A percentile compares a stretch with the other conserved stretches of the same genome.
Conservation (phyloP, 2,888 invertebrate genomes). For the Mactromeris polynyma region DNA sequence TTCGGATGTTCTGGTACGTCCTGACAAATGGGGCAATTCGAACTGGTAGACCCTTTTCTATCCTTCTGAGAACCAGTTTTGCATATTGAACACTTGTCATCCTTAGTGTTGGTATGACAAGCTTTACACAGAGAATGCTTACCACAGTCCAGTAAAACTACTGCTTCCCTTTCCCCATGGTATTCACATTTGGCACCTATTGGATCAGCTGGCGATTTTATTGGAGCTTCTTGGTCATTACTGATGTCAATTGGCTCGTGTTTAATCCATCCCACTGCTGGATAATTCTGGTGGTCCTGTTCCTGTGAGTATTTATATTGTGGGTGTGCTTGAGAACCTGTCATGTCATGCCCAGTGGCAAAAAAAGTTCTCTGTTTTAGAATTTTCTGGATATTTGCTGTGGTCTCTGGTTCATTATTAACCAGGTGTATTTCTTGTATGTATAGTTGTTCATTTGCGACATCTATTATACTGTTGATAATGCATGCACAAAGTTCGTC, state of each 20-base stretch:
- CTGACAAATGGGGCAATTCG: constrained; percentile 78
- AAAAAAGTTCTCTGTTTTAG: neutral
- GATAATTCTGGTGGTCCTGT: neutral
- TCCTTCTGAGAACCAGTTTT: neutral
- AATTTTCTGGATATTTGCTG: constrained; percentile 12
- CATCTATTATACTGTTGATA: neutral
- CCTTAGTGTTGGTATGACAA: neutral
- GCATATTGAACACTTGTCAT: neutral
- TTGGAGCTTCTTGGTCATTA: neutral
- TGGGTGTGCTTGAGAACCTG: neutral
- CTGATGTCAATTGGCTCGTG: constrained; percentile 24
- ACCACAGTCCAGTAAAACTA: constrained; percentile 28
- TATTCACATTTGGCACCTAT: neutral
- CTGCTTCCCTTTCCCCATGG: neutral
- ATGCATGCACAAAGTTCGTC: neutral
- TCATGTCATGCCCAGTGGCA: neutral
- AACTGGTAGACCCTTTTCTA: neutral
- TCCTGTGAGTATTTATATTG: neutral
- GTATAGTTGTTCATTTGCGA: neutral
- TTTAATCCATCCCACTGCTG: constrained; percentile 22
- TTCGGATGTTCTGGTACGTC: constrained; percentile 60
- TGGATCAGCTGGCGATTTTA: neutral
- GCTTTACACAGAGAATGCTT: constrained; percentile 39
- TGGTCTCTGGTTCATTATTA: constrained; percentile 38
- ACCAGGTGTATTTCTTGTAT: constrained; percentile 62